Evolutionary conservation across 2,888 invertebrate genomes (phyloP).

Genomic region (Osedax frankpressi): DNA sequence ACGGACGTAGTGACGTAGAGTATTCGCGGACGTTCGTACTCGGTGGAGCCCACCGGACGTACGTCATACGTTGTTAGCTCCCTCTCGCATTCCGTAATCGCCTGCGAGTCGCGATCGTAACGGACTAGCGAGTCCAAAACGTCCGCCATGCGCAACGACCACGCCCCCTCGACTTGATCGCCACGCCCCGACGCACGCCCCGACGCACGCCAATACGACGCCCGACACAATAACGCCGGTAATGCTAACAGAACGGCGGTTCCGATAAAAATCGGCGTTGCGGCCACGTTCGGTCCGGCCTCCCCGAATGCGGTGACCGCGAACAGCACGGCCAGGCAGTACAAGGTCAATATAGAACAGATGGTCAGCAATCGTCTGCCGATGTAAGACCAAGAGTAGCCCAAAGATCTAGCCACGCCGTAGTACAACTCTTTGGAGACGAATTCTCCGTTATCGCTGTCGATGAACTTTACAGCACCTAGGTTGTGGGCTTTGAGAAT

Average conservation of each 20-base stretch:
- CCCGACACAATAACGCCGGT: conserved; percentile 16
- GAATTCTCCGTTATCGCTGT: conserved; percentile 30
- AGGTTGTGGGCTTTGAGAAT: conserved; percentile 29
- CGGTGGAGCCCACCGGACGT: conserved; percentile 28
- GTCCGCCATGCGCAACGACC: conserved; percentile 29
- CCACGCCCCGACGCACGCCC: neutral
- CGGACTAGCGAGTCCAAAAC: conserved; percentile 28
- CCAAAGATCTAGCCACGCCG: conserved; percentile 28
- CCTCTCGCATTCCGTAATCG: conserved; percentile 25
- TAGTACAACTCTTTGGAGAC: conserved; percentile 30
- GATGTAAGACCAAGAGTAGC: conserved; percentile 26
- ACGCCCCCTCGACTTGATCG: conserved; percentile 16
- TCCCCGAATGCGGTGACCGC: conserved; percentile 22
- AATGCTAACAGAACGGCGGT: conserved; percentile 22
- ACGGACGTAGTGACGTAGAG: conserved; percentile 18
- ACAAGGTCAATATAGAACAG: conserved; percentile 22
- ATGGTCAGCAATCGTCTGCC: conserved; percentile 23
- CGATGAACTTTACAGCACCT: conserved; percentile 31
- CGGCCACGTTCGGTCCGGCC: conserved; percentile 22
- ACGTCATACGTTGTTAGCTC: conserved; percentile 30
- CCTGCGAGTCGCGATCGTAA: conserved; percentile 26
- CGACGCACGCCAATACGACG: conserved; percentile 15
- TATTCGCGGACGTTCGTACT: conserved; percentile 27
- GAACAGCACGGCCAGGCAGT: conserved; percentile 24
- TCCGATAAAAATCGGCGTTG: conserved; percentile 17